Conservation (phyloP, 2,888 invertebrate species). For the Dasysyrphus albostriatus region DNA sequence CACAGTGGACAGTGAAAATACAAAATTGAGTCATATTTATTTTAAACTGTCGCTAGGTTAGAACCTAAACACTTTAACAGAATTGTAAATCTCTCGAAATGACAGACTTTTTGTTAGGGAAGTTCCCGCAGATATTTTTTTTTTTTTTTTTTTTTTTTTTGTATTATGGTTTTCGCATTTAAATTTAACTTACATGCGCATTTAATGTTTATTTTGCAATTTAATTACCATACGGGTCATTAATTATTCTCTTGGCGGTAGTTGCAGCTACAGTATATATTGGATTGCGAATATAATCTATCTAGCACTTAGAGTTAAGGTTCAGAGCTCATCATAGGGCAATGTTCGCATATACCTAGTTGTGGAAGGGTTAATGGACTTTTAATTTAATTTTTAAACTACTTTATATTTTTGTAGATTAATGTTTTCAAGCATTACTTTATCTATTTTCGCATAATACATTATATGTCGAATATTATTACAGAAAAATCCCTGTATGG, state of each 20-base stretch:
- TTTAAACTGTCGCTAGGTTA: too few relatives aligned
- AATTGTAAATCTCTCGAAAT: too few relatives aligned
- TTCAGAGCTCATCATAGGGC: constrained; percentile 34
- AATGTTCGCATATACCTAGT: neutral
- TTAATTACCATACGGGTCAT: constrained; percentile 68
- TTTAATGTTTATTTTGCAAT: constrained; percentile 53
- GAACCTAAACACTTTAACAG: too few relatives aligned
- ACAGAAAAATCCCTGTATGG: too few relatives aligned
- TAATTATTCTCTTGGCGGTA: constrained; percentile 43
- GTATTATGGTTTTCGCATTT: constrained; percentile 41
- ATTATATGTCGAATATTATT: too few relatives aligned
- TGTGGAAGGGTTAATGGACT: constrained; percentile 24
- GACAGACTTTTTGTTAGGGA: too few relatives aligned
- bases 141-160: constrained; percentile 27
- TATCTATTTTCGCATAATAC: too few relatives aligned
- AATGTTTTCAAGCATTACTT: neutral
- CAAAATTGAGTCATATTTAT: too few relatives aligned
- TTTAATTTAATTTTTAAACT: constrained; percentile 23
- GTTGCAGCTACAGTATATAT: neutral
- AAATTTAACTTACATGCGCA: constrained; percentile 68
- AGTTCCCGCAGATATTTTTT: too few relatives aligned
- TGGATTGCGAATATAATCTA: constrained; percentile 14
- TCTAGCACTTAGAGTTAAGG: neutral
- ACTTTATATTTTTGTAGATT: neutral
- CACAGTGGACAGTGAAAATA: too few relatives aligned